A percentile compares a stretch with the other conserved stretches of the same genome.
phyloP scores from a whole-genome alignment of 2,797 vertebrate species.

The Sebastolobus alascanus region DNA sequence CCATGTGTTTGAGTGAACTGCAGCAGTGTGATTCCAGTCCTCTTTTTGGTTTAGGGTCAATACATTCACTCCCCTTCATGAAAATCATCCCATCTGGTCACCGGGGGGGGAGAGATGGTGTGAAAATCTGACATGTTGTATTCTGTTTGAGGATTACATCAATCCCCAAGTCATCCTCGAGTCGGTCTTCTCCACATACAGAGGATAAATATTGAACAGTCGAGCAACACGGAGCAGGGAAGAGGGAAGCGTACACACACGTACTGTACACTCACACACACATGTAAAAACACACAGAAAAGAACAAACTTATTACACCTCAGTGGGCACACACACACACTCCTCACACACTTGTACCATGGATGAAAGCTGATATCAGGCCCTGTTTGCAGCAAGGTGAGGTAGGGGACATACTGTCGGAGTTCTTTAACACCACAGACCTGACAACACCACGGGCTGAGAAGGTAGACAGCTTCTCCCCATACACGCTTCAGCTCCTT shows the following conservation, averaged over 20 bases:
- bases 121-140: slow-evolving; percentile 74
- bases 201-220: slow-evolving; percentile 67
- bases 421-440: slow-evolving; percentile 76
- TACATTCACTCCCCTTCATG: slow-evolving; percentile 44
- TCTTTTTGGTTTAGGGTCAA: slow-evolving; percentile 29
- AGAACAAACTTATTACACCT: slow-evolving; percentile 49
- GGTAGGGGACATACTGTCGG: slow-evolving; percentile 80
- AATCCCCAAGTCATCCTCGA: slow-evolving; percentile 69
- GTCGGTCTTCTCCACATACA: slow-evolving; percentile 42
- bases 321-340: slow-evolving; percentile 18
- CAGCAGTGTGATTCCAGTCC: slow-evolving; percentile 4
- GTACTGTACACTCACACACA: not conserved
- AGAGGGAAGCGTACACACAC: not conserved
- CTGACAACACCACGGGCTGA: slow-evolving; percentile 79
- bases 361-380: slow-evolving; percentile 76
- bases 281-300: slow-evolving; percentile 18
- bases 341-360: slow-evolving; percentile 50
- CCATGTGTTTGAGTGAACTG: slow-evolving; percentile 11
- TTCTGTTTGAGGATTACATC: slow-evolving; percentile 76
- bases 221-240: slow-evolving; percentile 9
- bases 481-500: slow-evolving; percentile 49
- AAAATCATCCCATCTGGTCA: slow-evolving; percentile 55
- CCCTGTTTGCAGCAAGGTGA: slow-evolving; percentile 79
- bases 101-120: slow-evolving; percentile 43
- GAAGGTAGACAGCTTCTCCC: slow-evolving; percentile 76